These are phyloP conservation scores for Spilogale gracilis DNA, from an alignment of 2,113 vertebrate species.

Conservation along the genomic window DNA sequence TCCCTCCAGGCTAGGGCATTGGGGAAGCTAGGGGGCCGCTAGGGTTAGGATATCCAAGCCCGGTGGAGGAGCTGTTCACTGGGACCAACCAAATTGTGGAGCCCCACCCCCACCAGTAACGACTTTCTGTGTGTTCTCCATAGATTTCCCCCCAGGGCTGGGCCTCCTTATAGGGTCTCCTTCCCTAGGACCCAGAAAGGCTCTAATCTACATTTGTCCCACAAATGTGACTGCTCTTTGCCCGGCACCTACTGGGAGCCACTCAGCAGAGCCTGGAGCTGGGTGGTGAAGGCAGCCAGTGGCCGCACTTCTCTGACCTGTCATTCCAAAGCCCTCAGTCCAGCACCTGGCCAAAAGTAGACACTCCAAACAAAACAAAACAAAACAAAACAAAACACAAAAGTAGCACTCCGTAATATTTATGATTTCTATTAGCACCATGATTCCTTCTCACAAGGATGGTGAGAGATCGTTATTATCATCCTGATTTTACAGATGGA, in stretches of 20 bases:
- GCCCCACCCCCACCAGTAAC: not conserved
- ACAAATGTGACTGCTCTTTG: not conserved
- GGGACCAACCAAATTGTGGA: not conserved
- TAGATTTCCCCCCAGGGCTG: not conserved
- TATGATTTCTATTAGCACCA: not conserved
- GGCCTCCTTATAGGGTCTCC: not conserved
- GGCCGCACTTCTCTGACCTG: not conserved
- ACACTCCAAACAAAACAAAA: not conserved
- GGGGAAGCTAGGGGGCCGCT: not conserved
- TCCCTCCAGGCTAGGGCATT: not conserved
- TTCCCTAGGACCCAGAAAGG: not conserved
- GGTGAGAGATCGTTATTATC: not conserved
- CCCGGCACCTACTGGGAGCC: not conserved
- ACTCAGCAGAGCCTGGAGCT: not conserved
- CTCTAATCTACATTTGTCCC: not conserved
- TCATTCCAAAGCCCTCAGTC: not conserved
- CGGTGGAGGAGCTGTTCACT: not conserved
- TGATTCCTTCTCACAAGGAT: not conserved
- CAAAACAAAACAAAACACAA: too few relatives aligned
- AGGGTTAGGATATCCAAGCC: not conserved
- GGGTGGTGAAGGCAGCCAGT: rapidly evolving
- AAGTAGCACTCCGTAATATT: too few relatives aligned
- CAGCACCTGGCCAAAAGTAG: not conserved
- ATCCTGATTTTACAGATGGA: not conserved
- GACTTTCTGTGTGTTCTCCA: not conserved